phyloP scores from a whole-genome alignment of 2,888 invertebrate species.

The Lithophane ornitopus region DNA sequence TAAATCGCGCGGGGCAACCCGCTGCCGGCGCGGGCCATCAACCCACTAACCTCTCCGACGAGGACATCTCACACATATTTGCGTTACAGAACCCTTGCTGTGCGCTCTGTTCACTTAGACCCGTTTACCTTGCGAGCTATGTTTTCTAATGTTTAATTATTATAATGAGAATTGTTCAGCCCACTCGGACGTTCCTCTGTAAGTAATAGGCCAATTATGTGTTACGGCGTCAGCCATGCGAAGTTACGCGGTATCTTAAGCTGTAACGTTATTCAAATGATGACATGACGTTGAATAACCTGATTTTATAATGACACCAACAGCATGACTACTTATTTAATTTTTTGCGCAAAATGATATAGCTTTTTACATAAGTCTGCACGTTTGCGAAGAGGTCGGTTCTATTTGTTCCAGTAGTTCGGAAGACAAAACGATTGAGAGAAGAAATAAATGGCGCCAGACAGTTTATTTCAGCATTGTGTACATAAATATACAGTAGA shows the following conservation, averaged over 20 bases:
- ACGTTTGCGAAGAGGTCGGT: not conserved
- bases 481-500: conserved; percentile 53
- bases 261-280: conserved; percentile 75
- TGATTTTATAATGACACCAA: conserved; percentile 64
- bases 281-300: conserved; percentile 62
- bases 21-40: conserved; percentile 76
- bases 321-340: conserved; percentile 34
- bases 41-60: conserved; percentile 85
- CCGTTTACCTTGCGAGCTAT: conserved; percentile 53
- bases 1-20: conserved; percentile 78
- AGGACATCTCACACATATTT: conserved; percentile 71
- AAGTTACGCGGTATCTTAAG: conserved; percentile 71
- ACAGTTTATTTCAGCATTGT: conserved; percentile 60
- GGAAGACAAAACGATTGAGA: conserved; percentile 42
- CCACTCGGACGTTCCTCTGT: conserved; percentile 71
- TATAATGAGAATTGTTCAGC: conserved; percentile 73
- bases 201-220: conserved; percentile 79
- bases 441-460: conserved; percentile 48
- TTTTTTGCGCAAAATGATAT: conserved; percentile 19
- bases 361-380: conserved; percentile 15
- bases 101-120: conserved; percentile 35
- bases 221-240: conserved; percentile 74
- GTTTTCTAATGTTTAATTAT: conserved; percentile 68
- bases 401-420: conserved; percentile 45
- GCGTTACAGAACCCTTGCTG: conserved; percentile 51